These are phyloP conservation scores for Prunella fulvescens DNA, from an alignment of 2,113 vertebrate genomes.

Conservation along the genomic window DNA sequence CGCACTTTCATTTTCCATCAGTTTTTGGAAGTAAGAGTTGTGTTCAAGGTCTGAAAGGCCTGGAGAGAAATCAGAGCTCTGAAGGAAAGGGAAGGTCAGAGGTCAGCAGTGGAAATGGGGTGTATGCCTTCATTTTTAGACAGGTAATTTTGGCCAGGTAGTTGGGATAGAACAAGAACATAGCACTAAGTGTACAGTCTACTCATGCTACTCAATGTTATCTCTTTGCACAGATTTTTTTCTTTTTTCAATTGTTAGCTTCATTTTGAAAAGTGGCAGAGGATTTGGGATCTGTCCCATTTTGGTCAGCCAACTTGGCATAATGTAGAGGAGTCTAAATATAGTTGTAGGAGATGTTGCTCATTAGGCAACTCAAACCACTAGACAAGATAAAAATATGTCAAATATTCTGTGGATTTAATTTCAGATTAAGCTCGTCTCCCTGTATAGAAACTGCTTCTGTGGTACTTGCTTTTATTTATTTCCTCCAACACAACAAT, in stretches of 20 bases:
- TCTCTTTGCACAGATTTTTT: neutral
- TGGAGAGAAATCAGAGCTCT: neutral
- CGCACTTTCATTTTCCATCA: neutral
- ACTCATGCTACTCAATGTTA: neutral
- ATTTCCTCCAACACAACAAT: neutral
- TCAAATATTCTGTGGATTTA: neutral
- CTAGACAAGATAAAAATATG: slow-evolving; percentile 5
- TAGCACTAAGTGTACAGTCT: neutral
- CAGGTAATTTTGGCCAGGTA: neutral
- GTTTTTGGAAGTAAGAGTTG: neutral
- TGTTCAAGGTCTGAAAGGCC: neutral
- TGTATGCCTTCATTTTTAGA: neutral
- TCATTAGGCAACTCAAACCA: neutral
- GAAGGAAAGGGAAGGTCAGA: neutral
- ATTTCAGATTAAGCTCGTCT: neutral
- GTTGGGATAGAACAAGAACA: neutral
- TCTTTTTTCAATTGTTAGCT: neutral
- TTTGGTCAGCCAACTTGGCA: slow-evolving; percentile 8
- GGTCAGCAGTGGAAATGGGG: neutral
- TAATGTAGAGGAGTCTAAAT: neutral
- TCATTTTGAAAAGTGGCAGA: neutral
- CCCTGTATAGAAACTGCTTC: neutral
- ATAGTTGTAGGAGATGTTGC: neutral
- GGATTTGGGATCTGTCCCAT: neutral
- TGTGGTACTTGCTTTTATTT: neutral